phyloP scores from a whole-genome alignment of 2,797 vertebrate species.

The Tamandua tetradactyla region DNA sequence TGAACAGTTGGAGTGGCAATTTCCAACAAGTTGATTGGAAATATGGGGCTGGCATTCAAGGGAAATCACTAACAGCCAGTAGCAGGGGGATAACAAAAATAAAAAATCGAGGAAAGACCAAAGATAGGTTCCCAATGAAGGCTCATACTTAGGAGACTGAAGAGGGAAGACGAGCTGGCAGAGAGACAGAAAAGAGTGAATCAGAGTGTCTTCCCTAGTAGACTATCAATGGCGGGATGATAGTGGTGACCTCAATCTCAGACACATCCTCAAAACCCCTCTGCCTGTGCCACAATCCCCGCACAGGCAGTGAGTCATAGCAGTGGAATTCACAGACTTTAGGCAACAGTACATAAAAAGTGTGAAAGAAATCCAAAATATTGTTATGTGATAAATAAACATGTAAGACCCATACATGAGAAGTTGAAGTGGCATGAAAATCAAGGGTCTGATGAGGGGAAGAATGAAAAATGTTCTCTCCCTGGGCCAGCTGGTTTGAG shows the following conservation, averaged over 20 bases:
- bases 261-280: not conserved
- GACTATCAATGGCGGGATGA: no score
- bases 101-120: not conserved
- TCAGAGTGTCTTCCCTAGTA: no score
- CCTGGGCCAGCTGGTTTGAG: slow-evolving; percentile 77
- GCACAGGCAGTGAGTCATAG: rapidly evolving
- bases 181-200: not conserved
- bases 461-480: slow-evolving; percentile 72
- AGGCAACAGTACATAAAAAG: not conserved
- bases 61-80: not conserved
- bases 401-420: slow-evolving; percentile 13
- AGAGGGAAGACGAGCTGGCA: not conserved
- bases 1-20: not conserved
- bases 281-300: not conserved
- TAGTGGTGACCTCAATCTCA: not conserved
- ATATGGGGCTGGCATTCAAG: not conserved
- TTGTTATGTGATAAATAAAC: slow-evolving; percentile 38
- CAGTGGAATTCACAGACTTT: not conserved
- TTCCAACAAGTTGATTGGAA: not conserved
- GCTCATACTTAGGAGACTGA: not conserved
- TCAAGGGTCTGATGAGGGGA: slow-evolving; percentile 66
- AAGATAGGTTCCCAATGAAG: not conserved
- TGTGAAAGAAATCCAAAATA: slow-evolving; percentile 47
- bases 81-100: rapidly evolving
- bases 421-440: slow-evolving; percentile 60